Evolutionary conservation across 2,888 invertebrate genomes (phyloP).

Genomic region (Drosophila anomelani): DNA sequence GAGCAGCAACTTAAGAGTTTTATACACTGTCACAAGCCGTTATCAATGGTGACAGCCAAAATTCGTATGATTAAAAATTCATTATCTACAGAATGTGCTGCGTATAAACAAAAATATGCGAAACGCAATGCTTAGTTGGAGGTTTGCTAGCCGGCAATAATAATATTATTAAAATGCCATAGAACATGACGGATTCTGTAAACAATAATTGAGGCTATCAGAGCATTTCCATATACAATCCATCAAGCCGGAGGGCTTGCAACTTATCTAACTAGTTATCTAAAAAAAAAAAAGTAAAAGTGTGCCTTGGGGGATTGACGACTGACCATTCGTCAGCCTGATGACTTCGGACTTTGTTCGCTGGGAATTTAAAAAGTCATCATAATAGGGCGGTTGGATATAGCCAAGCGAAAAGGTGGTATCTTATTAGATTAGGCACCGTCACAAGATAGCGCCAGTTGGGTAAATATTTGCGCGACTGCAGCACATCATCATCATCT

Average conservation of each 20-base stretch:
- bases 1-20: neutral
- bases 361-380: conserved; percentile 13
- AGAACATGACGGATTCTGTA: neutral
- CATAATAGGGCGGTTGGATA: conserved; percentile 13
- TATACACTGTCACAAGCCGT: neutral
- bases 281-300: conserved; percentile 20
- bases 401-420: conserved; percentile 3
- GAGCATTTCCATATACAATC: conserved; percentile 8
- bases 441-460: conserved; percentile 28
- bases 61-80: conserved; percentile 5
- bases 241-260: conserved; percentile 7
- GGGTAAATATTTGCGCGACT: conserved; percentile 36
- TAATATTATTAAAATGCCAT: neutral
- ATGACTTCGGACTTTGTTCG: conserved; percentile 47
- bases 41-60: conserved; percentile 11
- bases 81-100: conserved; percentile 17
- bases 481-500: conserved; percentile 33
- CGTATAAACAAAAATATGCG: conserved; percentile 17
- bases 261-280: conserved; percentile 34
- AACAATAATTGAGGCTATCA: conserved; percentile 23
- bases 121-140: conserved; percentile 17
- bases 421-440: conserved; percentile 40
- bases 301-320: conserved; percentile 31
- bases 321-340: conserved; percentile 33
- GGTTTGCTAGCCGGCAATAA: conserved; percentile 2